These are phyloP conservation scores for Papilio polytes DNA, from an alignment of 1,140 invertebrate species.

Conservation along the genomic window DNA sequence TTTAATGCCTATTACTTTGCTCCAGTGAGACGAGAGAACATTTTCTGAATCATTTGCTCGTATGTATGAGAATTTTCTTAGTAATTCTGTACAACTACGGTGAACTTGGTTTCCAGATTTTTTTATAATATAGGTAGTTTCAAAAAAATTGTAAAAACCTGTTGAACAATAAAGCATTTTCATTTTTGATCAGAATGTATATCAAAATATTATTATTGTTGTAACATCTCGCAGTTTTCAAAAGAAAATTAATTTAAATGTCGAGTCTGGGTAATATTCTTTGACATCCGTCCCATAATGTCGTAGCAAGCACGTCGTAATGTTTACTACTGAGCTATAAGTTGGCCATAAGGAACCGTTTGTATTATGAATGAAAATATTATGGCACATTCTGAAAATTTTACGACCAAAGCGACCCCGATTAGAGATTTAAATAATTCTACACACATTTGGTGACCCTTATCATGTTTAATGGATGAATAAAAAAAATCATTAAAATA, in stretches of 20 bases:
- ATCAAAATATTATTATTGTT: too few relatives aligned
- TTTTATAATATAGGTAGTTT: too few relatives aligned
- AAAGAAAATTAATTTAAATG: background rate
- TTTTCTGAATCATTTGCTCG: constrained; percentile 30
- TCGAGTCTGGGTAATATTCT: constrained; percentile 42
- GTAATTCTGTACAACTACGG: background rate
- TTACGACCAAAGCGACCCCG: constrained; percentile 43
- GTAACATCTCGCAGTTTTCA: background rate
- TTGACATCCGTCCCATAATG: constrained; percentile 44
- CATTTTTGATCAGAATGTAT: too few relatives aligned
- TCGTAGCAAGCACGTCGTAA: constrained; percentile 42
- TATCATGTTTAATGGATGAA: background rate
- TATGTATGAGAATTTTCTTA: constrained; percentile 17
- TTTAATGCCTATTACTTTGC: constrained; percentile 37
- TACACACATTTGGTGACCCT: background rate
- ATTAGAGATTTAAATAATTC: constrained; percentile 40
- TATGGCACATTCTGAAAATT: constrained; percentile 48
- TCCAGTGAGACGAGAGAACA: background rate
- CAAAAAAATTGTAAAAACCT: too few relatives aligned
- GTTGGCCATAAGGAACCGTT: constrained; percentile 46
- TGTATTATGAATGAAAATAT: constrained; percentile 63
- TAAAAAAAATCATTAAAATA: background rate
- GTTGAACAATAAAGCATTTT: too few relatives aligned
- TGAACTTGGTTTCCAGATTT: background rate
- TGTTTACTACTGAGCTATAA: constrained; percentile 49